Percentiles rank a stretch among this genome's conserved stretches.
phyloP scores from a whole-genome alignment of 2,797 vertebrate species.

The Trematomus bernacchii region DNA sequence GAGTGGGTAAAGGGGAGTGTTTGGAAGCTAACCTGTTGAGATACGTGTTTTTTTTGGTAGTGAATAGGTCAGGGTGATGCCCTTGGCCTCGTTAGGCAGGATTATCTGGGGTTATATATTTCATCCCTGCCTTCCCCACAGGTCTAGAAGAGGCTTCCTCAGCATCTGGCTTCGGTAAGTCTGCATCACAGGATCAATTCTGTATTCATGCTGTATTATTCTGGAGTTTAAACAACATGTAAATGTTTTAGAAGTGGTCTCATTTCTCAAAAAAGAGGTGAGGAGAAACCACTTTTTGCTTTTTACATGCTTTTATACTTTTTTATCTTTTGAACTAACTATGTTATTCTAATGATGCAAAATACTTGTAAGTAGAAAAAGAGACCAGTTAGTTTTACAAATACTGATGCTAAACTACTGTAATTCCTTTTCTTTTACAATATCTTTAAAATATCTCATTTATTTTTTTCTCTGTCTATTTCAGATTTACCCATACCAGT shows the following conservation, averaged over 20 bases:
- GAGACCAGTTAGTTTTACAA: neutral
- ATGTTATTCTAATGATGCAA: neutral
- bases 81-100: constrained; percentile 82
- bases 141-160: constrained; percentile 63
- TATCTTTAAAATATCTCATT: neutral
- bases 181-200: constrained; percentile 20
- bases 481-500: constrained; percentile 38
- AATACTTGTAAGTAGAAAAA: neutral
- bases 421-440: neutral
- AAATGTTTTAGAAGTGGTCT: constrained; percentile 4
- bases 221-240: neutral
- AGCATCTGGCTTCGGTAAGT: constrained; percentile 74
- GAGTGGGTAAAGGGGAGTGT: constrained; percentile 2
- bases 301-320: neutral
- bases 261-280: neutral
- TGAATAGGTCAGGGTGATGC: constrained; percentile 66
- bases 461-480: constrained; percentile 7
- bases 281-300: neutral
- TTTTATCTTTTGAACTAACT: neutral
- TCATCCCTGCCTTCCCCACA: constrained; percentile 63
- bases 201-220: constrained; percentile 3
- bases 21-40: constrained; percentile 36
- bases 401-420: neutral
- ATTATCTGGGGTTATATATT: constrained; percentile 82
- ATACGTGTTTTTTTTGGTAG: constrained; percentile 16